Percentiles rank a stretch among this genome's conserved stretches.
These are phyloP conservation scores for Pseudococcus longispinus DNA, from an alignment of 2,888 invertebrate species.

Conservation along the genomic window DNA sequence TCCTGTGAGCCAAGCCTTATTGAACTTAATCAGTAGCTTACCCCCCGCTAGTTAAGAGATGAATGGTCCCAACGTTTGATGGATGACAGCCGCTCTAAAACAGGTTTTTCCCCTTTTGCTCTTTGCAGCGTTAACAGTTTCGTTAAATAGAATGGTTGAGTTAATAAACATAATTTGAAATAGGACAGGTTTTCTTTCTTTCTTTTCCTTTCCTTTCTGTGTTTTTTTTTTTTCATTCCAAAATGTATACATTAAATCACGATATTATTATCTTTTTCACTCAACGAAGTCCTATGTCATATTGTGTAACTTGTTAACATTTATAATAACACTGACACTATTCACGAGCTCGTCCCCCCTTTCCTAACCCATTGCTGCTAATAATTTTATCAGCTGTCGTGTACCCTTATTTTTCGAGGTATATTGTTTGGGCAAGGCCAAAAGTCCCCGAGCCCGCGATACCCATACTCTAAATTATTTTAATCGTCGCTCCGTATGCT, in stretches of 20 bases:
- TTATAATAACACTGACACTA: conserved; percentile 56
- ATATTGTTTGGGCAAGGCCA: conserved; percentile 1
- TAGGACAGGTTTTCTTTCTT: conserved; percentile 55
- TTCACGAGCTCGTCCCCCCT: conserved; percentile 30
- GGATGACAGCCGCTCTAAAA: conserved; percentile 57
- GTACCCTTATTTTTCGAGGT: conserved; percentile 68
- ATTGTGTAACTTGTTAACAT: conserved; percentile 56
- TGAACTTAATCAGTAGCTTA: conserved; percentile 58
- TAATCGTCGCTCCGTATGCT: conserved; percentile 3
- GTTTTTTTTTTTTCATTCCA: conserved; percentile 23
- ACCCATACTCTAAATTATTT: not conserved
- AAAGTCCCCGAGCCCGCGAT: conserved; percentile 1
- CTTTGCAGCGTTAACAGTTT: conserved; percentile 49
- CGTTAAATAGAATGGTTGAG: conserved; percentile 56
- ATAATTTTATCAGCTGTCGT: conserved; percentile 56
- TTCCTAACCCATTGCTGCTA: conserved; percentile 42
- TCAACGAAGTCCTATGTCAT: conserved; percentile 54
- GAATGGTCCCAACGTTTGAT: conserved; percentile 56
- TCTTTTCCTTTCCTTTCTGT: not conserved
- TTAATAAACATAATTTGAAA: conserved; percentile 57
- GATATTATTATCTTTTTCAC: conserved; percentile 56
- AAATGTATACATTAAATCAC: conserved; percentile 56
- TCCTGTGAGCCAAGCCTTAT: conserved; percentile 55
- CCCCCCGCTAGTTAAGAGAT: conserved; percentile 56
- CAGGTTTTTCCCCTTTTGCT: conserved; percentile 51